Conservation (phyloP, 2,888 invertebrate species). For the Oligia strigilis region DNA sequence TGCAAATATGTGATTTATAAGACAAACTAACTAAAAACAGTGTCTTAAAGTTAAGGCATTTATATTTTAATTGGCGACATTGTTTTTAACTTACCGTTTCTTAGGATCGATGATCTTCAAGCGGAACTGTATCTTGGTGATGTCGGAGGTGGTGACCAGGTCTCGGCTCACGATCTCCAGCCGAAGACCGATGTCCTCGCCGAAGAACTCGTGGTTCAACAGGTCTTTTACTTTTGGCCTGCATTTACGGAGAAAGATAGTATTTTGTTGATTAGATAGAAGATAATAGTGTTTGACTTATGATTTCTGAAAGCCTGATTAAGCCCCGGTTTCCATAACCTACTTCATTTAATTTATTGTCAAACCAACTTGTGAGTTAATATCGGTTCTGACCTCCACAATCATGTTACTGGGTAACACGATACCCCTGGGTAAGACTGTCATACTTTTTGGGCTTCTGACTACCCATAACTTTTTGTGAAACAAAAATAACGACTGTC, state of each 20-base stretch:
- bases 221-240: constrained; percentile 98
- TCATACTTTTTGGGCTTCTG: background rate
- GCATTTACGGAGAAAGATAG: constrained; percentile 24
- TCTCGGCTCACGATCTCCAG: constrained; percentile 92
- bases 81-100: constrained; percentile 91
- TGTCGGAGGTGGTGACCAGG: constrained; percentile 91
- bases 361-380: background rate
- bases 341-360: background rate
- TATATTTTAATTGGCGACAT: no score
- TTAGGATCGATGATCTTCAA: constrained; percentile 98
- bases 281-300: background rate
- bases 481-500: background rate
- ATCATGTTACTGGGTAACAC: no score
- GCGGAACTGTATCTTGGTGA: constrained; percentile 96
- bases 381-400: no score
- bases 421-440: background rate
- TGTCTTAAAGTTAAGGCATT: no score
- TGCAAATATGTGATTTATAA: no score
- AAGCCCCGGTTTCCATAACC: background rate
- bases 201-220: constrained; percentile 98
- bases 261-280: background rate
- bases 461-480: background rate
- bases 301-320: constrained; percentile 4
- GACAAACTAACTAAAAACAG: no score
- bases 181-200: constrained; percentile 95